Percentiles rank a stretch among this genome's conserved stretches.
Conservation (phyloP, 2,113 vertebrate genomes). For the Oceanodroma tethys region DNA sequence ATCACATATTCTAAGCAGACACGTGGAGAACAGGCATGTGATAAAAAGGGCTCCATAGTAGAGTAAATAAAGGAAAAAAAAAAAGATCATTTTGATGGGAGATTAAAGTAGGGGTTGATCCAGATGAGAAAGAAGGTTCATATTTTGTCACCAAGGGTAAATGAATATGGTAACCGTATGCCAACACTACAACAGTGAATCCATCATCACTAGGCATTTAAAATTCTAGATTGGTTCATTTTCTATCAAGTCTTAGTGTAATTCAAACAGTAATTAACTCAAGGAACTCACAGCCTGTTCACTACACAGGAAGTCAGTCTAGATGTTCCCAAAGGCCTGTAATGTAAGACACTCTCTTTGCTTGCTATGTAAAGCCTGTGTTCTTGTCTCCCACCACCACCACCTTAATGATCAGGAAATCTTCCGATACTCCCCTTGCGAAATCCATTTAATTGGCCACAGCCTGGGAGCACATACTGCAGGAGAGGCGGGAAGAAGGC, state of each 20-base stretch:
- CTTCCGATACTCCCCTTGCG: constrained; percentile 64
- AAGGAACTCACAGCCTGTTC: not conserved
- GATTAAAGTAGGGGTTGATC: not conserved
- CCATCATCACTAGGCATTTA: not conserved
- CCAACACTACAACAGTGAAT: not conserved
- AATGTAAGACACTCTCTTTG: not conserved
- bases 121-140: not conserved
- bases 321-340: not conserved
- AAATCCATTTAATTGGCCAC: constrained; percentile 86
- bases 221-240: not conserved
- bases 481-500: constrained; percentile 75
- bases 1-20: not conserved
- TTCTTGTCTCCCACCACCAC: constrained; percentile 27
- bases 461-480: constrained; percentile 83
- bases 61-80: not conserved
- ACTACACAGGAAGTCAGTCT: not conserved
- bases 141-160: not conserved
- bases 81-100: not conserved
- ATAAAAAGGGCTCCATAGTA: not conserved
- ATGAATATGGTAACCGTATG: not conserved
- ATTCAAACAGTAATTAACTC: not conserved
- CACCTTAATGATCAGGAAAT: constrained; percentile 56
- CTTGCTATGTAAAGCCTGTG: constrained; percentile 32
- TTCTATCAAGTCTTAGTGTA: not conserved
- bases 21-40: not conserved